Percentiles rank a stretch among this genome's conserved stretches.
Evolutionary conservation across 1,140 invertebrate genomes (phyloP).

Genomic region (Megalopta genalis): DNA sequence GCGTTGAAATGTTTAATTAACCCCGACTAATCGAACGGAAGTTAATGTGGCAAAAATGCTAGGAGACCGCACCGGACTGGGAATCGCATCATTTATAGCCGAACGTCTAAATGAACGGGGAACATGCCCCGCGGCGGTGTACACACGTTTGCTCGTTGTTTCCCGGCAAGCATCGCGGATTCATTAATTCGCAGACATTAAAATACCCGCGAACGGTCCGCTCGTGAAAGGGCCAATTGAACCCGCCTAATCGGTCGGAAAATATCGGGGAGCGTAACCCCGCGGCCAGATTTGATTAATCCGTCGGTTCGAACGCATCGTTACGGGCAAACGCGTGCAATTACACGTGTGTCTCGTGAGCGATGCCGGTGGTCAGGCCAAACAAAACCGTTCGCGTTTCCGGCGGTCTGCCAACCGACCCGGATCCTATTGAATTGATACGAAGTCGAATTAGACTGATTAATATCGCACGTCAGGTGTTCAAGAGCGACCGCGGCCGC

Average conservation of each 20-base stretch:
- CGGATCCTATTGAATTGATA: constrained; percentile 36
- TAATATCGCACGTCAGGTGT: constrained; percentile 35
- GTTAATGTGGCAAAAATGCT: no score
- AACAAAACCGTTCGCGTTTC: constrained; percentile 36
- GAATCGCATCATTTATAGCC: neutral
- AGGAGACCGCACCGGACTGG: no score
- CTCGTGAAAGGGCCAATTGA: constrained; percentile 18
- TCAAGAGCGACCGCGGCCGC: no score
- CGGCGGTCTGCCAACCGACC: neutral
- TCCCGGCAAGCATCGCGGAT: neutral
- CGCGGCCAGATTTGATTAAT: constrained; percentile 37
- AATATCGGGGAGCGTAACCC: constrained; percentile 24
- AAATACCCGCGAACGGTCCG: neutral
- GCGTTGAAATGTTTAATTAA: no score
- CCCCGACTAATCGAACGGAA: no score
- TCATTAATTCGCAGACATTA: neutral
- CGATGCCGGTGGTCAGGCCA: constrained; percentile 16
- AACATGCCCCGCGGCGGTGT: neutral
- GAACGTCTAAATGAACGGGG: neutral
- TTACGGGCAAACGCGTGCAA: constrained; percentile 8
- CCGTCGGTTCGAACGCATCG: constrained; percentile 32
- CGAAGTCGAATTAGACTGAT: constrained; percentile 37
- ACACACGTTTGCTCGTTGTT: neutral
- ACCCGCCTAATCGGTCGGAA: constrained; percentile 32
- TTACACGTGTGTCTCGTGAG: constrained; percentile 31